Evolutionary conservation across 2,888 invertebrate genomes (phyloP).

Genomic region (Noctuana brunneofusca): DNA sequence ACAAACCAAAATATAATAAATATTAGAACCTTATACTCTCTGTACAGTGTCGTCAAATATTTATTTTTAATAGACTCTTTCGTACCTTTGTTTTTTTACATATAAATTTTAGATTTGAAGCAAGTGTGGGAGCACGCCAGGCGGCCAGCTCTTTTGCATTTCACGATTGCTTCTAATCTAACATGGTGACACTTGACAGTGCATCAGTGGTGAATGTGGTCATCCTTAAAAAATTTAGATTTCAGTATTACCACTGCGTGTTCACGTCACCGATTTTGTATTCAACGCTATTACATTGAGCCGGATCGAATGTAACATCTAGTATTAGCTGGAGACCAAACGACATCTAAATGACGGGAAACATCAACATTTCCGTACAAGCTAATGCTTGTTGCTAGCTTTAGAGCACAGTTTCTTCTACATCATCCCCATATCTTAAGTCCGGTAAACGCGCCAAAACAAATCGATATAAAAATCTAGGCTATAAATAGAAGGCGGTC

Average conservation of each 20-base stretch:
- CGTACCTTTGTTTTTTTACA: conserved; percentile 39
- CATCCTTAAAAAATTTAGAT: background rate
- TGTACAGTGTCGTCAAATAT: conserved; percentile 66
- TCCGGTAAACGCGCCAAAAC: background rate
- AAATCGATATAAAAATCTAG: background rate
- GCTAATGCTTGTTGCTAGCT: too few relatives aligned
- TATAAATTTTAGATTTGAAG: conserved; percentile 22
- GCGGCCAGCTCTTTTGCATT: background rate
- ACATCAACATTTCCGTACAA: background rate
- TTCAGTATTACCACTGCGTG: background rate
- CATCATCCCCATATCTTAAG: background rate
- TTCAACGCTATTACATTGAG: conserved; percentile 1
- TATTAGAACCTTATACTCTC: conserved; percentile 75
- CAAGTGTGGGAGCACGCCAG: conserved; percentile 5
- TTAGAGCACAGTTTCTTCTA: too few relatives aligned
- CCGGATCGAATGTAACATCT: background rate
- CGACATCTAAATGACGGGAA: background rate
- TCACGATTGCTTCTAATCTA: background rate
- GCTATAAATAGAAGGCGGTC: background rate
- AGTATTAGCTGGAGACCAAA: background rate
- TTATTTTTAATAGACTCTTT: conserved; percentile 55
- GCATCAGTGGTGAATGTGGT: background rate
- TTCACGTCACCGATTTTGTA: background rate
- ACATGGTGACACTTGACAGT: background rate
- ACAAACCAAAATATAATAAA: conserved; percentile 66